Conservation (phyloP, 2,888 invertebrate genomes). For the Drosophila kuntzei region DNA sequence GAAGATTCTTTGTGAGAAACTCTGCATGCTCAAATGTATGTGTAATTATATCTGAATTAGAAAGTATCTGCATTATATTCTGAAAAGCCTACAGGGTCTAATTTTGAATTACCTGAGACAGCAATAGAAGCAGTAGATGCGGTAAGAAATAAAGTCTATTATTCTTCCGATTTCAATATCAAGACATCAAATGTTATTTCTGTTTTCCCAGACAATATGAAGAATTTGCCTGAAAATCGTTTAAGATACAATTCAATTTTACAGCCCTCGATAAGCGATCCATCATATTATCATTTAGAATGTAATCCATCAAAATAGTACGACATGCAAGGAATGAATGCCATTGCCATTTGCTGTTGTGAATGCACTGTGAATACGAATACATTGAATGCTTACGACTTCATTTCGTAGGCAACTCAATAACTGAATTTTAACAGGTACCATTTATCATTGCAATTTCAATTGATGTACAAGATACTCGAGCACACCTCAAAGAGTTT, state of each 20-base stretch:
- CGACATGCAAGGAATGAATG: conserved; percentile 32
- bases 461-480: conserved; percentile 15
- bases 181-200: conserved; percentile 15
- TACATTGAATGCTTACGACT: conserved; percentile 20
- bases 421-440: conserved; percentile 34
- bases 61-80: not conserved
- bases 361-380: conserved; percentile 5
- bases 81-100: not conserved
- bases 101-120: not conserved
- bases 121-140: not conserved
- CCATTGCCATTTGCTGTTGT: conserved; percentile 7
- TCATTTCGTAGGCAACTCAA: conserved; percentile 42
- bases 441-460: conserved; percentile 57
- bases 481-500: conserved; percentile 38
- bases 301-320: conserved; percentile 52
- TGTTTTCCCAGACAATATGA: conserved; percentile 9
- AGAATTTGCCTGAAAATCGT: conserved; percentile 18
- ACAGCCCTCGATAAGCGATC: conserved; percentile 35
- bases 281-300: conserved; percentile 45
- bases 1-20: not conserved
- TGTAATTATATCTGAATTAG: not conserved
- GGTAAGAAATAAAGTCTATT: too few relatives aligned
- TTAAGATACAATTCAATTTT: conserved; percentile 46
- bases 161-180: conserved; percentile 6
- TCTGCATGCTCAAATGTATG: not conserved